These are phyloP conservation scores for Drosophila miranda DNA, from an alignment of 1,140 invertebrate species.

Conservation along the genomic window DNA sequence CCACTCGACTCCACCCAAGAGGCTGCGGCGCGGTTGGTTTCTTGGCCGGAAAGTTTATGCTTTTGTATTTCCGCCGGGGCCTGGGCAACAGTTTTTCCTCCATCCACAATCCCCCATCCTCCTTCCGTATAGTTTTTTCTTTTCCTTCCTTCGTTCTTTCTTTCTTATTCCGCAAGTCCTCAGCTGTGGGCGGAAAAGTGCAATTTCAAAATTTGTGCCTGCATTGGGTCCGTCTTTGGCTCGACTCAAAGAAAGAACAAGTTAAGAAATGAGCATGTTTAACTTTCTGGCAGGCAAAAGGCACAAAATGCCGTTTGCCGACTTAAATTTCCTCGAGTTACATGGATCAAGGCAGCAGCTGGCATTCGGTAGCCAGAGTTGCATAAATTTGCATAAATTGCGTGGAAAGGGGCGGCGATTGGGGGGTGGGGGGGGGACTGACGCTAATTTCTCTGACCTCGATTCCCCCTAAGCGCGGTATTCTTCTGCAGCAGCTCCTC, in stretches of 20 bases:
- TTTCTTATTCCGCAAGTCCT: constrained; percentile 17
- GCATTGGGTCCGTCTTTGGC: constrained; percentile 36
- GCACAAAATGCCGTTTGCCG: constrained; percentile 42
- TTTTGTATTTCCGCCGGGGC: constrained; percentile 72
- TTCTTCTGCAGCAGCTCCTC: background rate
- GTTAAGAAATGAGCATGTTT: constrained; percentile 61
- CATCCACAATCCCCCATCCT: constrained; percentile 21
- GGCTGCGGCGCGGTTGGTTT: constrained; percentile 43
- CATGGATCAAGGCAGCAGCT: constrained; percentile 35
- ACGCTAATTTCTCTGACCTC: constrained; percentile 71
- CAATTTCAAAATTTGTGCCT: constrained; percentile 72
- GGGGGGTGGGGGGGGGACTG: constrained; percentile 15
- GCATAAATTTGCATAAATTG: constrained; percentile 71
- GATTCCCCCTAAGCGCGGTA: constrained; percentile 12
- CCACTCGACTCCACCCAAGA: background rate
- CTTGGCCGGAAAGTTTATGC: constrained; percentile 78
- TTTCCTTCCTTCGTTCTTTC: background rate
- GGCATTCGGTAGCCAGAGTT: constrained; percentile 19
- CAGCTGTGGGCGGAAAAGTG: constrained; percentile 65
- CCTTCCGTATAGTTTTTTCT: background rate
- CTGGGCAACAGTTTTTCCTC: constrained; percentile 53
- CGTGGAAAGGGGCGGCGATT: background rate
- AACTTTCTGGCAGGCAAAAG: constrained; percentile 58
- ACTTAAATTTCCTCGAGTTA: constrained; percentile 47
- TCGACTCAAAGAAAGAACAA: constrained; percentile 48